Evolutionary conservation across 2,888 invertebrate genomes (phyloP).

Genomic region (Ferrisia virgata): DNA sequence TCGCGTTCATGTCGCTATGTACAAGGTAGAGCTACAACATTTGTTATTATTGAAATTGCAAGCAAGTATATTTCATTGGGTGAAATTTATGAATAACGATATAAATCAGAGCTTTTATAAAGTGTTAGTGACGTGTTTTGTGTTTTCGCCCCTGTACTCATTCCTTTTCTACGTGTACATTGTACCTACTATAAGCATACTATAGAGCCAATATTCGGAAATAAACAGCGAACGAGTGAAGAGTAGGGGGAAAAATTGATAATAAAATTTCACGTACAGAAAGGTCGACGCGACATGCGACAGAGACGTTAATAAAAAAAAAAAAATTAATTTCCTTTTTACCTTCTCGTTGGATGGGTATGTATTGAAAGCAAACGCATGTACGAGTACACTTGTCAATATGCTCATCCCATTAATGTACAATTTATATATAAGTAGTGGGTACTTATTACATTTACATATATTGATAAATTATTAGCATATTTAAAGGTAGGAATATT

Average conservation of each 20-base stretch:
- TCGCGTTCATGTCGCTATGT: background rate
- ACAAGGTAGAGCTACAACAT: background rate
- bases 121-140: background rate
- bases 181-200: background rate
- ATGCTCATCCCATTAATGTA: background rate
- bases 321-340: background rate
- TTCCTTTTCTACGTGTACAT: background rate
- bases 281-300: background rate
- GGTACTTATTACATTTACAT: too few species aligned
- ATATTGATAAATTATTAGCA: too few species aligned
- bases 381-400: background rate
- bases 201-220: background rate
- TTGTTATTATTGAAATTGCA: background rate
- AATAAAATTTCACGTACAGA: background rate
- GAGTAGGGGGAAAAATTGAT: background rate
- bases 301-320: background rate
- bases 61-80: background rate
- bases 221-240: background rate
- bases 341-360: background rate
- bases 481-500: too few species aligned
- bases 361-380: background rate
- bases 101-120: background rate
- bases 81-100: constrained; percentile 9
- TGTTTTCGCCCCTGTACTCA: background rate
- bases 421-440: background rate